phyloP scores from a whole-genome alignment of 2,797 vertebrate genomes.

The Thripadectes ignobilis region DNA sequence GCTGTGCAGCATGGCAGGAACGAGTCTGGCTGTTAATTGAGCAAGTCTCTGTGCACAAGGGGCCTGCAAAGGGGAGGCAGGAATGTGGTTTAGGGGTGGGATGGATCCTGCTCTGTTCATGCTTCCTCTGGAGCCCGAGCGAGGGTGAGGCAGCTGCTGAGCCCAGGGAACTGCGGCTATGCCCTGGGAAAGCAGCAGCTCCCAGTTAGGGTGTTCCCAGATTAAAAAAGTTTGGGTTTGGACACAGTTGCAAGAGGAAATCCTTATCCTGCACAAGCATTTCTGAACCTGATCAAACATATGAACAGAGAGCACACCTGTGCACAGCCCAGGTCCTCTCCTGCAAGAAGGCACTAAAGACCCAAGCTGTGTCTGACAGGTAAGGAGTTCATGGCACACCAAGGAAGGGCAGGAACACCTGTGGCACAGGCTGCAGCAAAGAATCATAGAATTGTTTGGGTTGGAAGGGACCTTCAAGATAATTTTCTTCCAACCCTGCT shows the following conservation, averaged over 20 bases:
- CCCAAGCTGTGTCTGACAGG: background rate
- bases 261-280: background rate
- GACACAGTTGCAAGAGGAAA: fast-evolving
- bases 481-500: background rate
- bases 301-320: fast-evolving
- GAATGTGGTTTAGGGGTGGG: background rate
- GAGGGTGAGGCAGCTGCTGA: background rate
- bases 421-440: background rate
- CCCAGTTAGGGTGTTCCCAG: background rate
- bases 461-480: background rate
- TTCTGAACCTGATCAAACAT: background rate
- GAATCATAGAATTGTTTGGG: background rate
- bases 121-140: fast-evolving
- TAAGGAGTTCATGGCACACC: background rate
- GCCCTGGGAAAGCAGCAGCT: background rate
- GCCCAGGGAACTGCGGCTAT: background rate
- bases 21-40: background rate
- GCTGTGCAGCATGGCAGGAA: background rate
- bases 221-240: background rate
- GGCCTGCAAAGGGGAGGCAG: background rate
- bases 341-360: fast-evolving
- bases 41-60: background rate
- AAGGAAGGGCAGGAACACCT: fast-evolving
- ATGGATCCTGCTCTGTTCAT: background rate
- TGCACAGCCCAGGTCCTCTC: background rate